These are phyloP conservation scores for Hemistola chrysoprasaria DNA, from an alignment of 2,888 invertebrate species.

Conservation along the genomic window DNA sequence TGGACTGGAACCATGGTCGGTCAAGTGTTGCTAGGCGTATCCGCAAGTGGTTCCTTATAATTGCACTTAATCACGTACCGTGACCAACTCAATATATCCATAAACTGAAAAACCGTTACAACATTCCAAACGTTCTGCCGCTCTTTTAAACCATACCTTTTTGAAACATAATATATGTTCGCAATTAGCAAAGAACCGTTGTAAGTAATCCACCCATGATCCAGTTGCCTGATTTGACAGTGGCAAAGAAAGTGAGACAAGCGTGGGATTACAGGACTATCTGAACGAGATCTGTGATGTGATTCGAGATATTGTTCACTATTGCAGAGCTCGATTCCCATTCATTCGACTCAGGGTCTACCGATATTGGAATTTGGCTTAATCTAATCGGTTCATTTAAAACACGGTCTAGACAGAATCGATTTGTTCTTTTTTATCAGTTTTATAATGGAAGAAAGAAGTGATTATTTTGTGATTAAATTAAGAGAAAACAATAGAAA, in stretches of 20 bases:
- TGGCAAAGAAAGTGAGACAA: constrained; percentile 57
- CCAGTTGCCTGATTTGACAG: constrained; percentile 56
- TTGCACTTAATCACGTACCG: constrained; percentile 22
- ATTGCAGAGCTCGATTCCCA: constrained; percentile 31
- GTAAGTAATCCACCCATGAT: constrained; percentile 44
- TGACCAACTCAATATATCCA: constrained; percentile 25
- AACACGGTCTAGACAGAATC: constrained; percentile 35
- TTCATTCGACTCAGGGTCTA: constrained; percentile 29
- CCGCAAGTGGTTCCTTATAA: constrained; percentile 48
- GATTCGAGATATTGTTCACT: constrained; percentile 34
- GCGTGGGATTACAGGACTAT: constrained; percentile 62
- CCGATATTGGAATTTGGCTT: constrained; percentile 30
- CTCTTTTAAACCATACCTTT: constrained; percentile 34
- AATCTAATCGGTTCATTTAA: constrained; percentile 32
- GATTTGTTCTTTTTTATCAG: constrained; percentile 12
- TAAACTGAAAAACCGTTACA: constrained; percentile 36
- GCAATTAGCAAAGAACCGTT: constrained; percentile 51
- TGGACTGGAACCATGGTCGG: constrained; percentile 42
- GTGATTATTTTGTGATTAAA: constrained; percentile 19
- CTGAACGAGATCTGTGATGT: constrained; percentile 44
- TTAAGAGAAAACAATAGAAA: constrained; percentile 13
- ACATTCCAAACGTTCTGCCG: constrained; percentile 23
- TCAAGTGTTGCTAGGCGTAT: constrained; percentile 55
- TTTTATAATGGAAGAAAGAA: neutral
- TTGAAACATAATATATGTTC: constrained; percentile 33